These are phyloP conservation scores for Galerucella pusilla DNA, from an alignment of 2,888 invertebrate species.

Conservation along the genomic window DNA sequence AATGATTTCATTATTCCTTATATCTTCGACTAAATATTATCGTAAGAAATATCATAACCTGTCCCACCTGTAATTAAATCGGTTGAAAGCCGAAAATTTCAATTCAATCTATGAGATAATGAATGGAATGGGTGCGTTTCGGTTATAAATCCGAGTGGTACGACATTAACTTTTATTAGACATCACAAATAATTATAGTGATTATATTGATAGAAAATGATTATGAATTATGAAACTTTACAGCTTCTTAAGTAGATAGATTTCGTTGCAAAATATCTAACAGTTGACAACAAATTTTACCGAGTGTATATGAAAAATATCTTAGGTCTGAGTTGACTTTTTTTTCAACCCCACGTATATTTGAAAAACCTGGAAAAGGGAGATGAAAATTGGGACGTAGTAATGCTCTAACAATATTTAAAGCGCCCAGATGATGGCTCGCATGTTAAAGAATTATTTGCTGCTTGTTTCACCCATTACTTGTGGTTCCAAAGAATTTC, in stretches of 20 bases:
- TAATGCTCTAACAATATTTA: too few relatives aligned
- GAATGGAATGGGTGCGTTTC: not conserved
- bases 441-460: too few relatives aligned
- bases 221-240: slow-evolving; percentile 5
- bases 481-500: too few relatives aligned
- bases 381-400: too few relatives aligned
- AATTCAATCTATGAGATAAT: not conserved
- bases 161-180: not conserved
- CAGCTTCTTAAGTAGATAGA: not conserved
- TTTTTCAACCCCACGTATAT: too few relatives aligned
- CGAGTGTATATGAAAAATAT: not conserved
- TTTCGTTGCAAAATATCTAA: not conserved
- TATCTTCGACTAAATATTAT: not conserved
- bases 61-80: slow-evolving; percentile 7
- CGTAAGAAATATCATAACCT: not conserved
- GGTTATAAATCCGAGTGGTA: not conserved
- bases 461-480: too few relatives aligned
- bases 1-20: not conserved
- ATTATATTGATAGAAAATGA: not conserved
- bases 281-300: not conserved
- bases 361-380: too few relatives aligned
- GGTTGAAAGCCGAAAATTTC: slow-evolving; percentile 1
- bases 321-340: too few relatives aligned
- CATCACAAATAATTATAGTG: not conserved
- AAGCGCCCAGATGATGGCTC: too few relatives aligned